Evolutionary conservation across 1,140 invertebrate species (phyloP).

Genomic region (Temnothorax nylanderi): DNA sequence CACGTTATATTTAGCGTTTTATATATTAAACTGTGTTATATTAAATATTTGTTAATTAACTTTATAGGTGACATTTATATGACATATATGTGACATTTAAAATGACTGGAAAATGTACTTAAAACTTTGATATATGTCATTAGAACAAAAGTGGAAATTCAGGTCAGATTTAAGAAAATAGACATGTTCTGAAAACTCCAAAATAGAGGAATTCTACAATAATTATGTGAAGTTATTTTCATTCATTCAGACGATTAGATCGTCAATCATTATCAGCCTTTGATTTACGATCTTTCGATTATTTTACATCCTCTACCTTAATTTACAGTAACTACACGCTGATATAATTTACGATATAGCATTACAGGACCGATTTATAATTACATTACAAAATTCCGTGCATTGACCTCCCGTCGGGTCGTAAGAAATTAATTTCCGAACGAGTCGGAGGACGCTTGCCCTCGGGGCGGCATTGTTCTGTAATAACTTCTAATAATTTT

Average conservation of each 20-base stretch:
- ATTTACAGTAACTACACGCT: background rate
- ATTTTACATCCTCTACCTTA: background rate
- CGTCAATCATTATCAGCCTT: background rate
- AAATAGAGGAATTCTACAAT: background rate
- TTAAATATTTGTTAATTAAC: background rate
- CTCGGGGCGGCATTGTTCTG: constrained; percentile 54
- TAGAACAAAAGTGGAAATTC: background rate
- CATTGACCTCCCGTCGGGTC: constrained; percentile 45
- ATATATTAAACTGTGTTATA: background rate
- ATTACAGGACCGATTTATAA: constrained; percentile 56
- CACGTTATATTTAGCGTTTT: background rate
- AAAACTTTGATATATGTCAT: background rate
- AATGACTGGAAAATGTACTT: background rate
- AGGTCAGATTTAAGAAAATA: background rate
- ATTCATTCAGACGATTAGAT: background rate
- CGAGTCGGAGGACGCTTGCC: constrained; percentile 44
- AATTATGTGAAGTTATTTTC: background rate
- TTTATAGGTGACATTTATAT: too few relatives aligned
- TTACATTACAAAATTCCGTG: constrained; percentile 66
- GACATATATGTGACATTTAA: constrained; percentile 5
- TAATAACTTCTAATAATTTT: constrained; percentile 74
- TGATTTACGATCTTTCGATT: background rate
- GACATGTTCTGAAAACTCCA: background rate
- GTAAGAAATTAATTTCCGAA: constrained; percentile 71
- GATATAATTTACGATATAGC: background rate